Percentiles rank a stretch among this genome's conserved stretches.
These are phyloP conservation scores for Saturnia pavonia DNA, from an alignment of 2,888 invertebrate genomes.

Conservation along the genomic window DNA sequence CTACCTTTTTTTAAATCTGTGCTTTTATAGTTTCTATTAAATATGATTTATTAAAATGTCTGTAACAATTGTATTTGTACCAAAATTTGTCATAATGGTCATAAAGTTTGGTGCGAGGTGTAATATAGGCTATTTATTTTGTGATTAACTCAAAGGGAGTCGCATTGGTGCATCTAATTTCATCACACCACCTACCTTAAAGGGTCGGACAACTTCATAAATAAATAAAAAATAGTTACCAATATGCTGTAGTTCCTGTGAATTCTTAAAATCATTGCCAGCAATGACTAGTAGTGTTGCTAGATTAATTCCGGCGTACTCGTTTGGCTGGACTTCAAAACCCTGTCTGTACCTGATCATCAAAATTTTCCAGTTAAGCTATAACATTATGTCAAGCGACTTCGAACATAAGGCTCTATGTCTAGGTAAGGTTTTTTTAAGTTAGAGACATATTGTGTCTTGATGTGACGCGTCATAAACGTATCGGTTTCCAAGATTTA, in stretches of 20 bases:
- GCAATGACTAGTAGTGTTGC: slow-evolving; percentile 98
- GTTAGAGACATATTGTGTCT: neutral
- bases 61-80: too few species aligned
- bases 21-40: too few species aligned
- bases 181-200: too few species aligned
- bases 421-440: neutral
- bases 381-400: neutral
- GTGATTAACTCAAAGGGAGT: too few species aligned
- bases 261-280: slow-evolving; percentile 96
- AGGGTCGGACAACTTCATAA: slow-evolving; percentile 41
- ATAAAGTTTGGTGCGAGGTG: too few species aligned
- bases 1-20: too few species aligned
- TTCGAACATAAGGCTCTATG: neutral
- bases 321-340: slow-evolving; percentile 98
- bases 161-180: too few species aligned
- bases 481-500: too few species aligned
- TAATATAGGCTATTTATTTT: too few species aligned
- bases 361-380: neutral
- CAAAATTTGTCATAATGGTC: too few species aligned
- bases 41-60: too few species aligned
- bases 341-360: slow-evolving; percentile 90
- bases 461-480: too few species aligned
- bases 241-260: slow-evolving; percentile 94
- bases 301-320: slow-evolving; percentile 99
- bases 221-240: slow-evolving; percentile 71